Conservation (phyloP, 2,113 vertebrate genomes). For the Lepidothrix coronata region DNA sequence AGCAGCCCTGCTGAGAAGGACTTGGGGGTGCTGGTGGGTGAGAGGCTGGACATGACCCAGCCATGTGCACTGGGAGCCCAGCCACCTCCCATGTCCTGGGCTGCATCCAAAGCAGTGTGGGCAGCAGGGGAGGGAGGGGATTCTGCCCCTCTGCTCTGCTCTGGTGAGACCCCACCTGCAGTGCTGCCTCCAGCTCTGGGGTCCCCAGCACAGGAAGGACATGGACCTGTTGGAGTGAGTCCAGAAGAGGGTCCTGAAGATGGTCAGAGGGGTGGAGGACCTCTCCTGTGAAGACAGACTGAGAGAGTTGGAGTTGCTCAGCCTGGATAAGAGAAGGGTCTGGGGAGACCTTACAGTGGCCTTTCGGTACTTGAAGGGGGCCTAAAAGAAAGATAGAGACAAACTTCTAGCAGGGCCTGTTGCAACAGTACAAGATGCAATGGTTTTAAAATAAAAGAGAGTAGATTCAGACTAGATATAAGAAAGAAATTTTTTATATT, state of each 20-base stretch:
- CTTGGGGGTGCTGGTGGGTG: neutral
- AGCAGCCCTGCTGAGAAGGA: neutral
- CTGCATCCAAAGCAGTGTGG: neutral
- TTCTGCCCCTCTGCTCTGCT: neutral
- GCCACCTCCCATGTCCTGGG: neutral
- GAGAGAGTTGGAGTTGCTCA: neutral
- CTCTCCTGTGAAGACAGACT: neutral
- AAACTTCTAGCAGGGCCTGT: neutral
- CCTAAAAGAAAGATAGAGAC: neutral
- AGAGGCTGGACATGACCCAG: neutral
- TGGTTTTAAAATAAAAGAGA: neutral
- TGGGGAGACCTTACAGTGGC: neutral
- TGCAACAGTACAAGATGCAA: rapidly evolving
- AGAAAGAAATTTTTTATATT: neutral
- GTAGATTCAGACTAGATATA: neutral
- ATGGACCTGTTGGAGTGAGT: neutral
- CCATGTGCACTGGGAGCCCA: neutral
- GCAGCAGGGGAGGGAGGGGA: neutral
- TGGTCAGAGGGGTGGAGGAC: neutral
- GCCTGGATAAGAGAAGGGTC: neutral
- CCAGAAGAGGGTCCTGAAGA: neutral
- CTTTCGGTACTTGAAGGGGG: neutral
- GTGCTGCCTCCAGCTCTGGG: neutral
- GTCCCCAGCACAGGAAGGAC: neutral
- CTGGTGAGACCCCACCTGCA: neutral